Percentiles rank a stretch among this genome's conserved stretches.
These are phyloP conservation scores for Actinostola sp. DNA, from an alignment of 92 coral and sea anemone genomes.

Conservation along the genomic window DNA sequence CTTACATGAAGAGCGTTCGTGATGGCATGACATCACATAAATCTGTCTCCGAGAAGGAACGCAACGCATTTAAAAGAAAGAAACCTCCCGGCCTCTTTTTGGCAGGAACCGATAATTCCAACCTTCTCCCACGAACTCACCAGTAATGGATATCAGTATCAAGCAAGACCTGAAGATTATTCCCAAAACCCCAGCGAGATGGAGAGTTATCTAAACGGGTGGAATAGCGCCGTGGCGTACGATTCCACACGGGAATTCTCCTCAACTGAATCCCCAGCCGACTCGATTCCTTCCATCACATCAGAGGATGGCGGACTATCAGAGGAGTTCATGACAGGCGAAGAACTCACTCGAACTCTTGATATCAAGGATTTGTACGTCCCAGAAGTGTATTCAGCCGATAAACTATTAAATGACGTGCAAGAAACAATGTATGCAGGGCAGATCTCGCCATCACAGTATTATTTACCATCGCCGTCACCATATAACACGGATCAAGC, in stretches of 20 bases:
- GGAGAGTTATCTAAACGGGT: constrained; percentile 66
- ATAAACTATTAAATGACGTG: constrained; percentile 60
- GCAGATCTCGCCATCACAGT: constrained; percentile 85
- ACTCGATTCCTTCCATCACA: constrained; percentile 68
- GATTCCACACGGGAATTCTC: constrained; percentile 45
- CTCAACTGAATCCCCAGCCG: constrained; percentile 49
- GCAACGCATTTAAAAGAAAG: constrained; percentile 67
- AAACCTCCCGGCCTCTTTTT: constrained; percentile 67
- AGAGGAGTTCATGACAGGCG: constrained; percentile 96
- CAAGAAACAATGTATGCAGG: constrained; percentile 71
- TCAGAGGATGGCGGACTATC: constrained; percentile 62
- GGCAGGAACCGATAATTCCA: constrained; percentile 80
- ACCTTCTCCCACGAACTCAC: constrained; percentile 35
- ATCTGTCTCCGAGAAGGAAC: constrained; percentile 41
- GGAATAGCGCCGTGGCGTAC: constrained; percentile 59
- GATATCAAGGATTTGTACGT: constrained; percentile 97
- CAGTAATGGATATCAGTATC: constrained; percentile 46
- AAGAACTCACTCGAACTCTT: constrained; percentile 91
- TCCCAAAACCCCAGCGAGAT: constrained; percentile 28
- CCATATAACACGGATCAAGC: constrained; percentile 61
- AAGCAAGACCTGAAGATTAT: constrained; percentile 43
- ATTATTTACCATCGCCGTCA: constrained; percentile 71
- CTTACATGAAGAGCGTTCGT: constrained; percentile 47
- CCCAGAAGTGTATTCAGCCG: constrained; percentile 86
- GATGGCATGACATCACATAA: constrained; percentile 13